A percentile compares a stretch with the other conserved stretches of the same genome.
Conservation (phyloP, 1,140 invertebrate genomes). For the Calliphora vicina region DNA sequence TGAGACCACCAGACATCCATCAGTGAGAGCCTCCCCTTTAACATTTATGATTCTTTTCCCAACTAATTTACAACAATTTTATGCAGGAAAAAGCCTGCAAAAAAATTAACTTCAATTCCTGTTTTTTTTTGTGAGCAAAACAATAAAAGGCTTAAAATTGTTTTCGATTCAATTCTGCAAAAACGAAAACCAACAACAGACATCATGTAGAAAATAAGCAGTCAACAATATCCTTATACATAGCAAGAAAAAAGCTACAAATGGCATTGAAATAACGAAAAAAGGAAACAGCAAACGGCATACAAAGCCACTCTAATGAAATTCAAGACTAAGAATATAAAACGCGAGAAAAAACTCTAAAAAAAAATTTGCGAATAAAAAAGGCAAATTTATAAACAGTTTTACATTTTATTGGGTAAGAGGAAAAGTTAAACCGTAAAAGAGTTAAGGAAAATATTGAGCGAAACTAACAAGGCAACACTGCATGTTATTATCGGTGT, state of each 20-base stretch:
- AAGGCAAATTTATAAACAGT: not conserved
- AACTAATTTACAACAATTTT: not conserved
- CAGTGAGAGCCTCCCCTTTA: not conserved
- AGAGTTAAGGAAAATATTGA: no score
- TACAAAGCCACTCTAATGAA: not conserved
- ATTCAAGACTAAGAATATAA: not conserved
- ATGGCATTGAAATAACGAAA: not conserved
- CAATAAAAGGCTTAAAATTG: not conserved
- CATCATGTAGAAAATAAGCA: not conserved
- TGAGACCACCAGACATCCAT: no score
- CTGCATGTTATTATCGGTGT: no score
- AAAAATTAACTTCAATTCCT: not conserved
- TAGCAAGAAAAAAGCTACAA: not conserved
- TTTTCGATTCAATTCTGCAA: not conserved
- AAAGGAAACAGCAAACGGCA: not conserved
- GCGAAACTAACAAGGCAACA: no score
- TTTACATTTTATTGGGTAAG: not conserved
- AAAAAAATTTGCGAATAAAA: no score
- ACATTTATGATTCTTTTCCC: not conserved
- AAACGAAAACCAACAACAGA: not conserved
- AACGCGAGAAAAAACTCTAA: not conserved
- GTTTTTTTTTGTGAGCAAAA: not conserved
- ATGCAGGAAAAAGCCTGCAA: not conserved
- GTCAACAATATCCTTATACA: not conserved
- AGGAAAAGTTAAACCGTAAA: no score